Evolutionary conservation across 2,797 vertebrate genomes (phyloP), one percentile per base, ranked within the genome.

Genomic region (Danionella dracula): DNA sequence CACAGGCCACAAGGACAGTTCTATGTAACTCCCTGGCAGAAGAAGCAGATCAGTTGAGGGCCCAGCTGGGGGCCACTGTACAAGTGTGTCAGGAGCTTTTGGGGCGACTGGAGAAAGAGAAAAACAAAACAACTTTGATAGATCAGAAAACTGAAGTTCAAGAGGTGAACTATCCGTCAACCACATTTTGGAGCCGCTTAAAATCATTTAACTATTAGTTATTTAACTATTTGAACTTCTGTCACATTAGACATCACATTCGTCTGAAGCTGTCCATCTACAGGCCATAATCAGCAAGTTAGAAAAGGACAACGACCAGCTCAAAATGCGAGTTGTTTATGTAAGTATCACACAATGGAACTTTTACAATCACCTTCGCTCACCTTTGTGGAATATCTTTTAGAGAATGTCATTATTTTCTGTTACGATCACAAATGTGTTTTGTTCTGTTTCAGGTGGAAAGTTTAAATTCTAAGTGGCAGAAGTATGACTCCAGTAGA

Each of bases 401-500:
- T 55, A 20, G 62, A 66, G 55, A 65, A 65, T 45, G 29, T 54
- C 13, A 12, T 32, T 23, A 35, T 37, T 61, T 40, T 38, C 17
- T 16, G 55, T 56, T 41, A 55, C 37, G 2, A 9, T 56, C 11
- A 34, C 29, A 1, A 17, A 23, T 66, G 2, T 23, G 35, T 32
- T 40, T 45, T 27, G 7, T 41, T 58, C 50, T 20, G 5, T 40
- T 6, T 11, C 74, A 98, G 95, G 95, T 96, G 8, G 93, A 97
- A 79, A 88, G 86, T 68, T 86, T 98, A 62, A 98, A 98, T 4
- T 85, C 92, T 1, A 93, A 91, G 51, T 98, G 96, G 96, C 96
- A 98, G 83, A 94, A 90, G 63, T 98, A 98, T 0, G 94, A 97
- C 0, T 88, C 89, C 0, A 94, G 94, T 60, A 80, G 95, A 76